A percentile compares a stretch with the other conserved stretches of the same genome.
phyloP scores from a whole-genome alignment of 2,113 vertebrate species.

The Nicator chloris region DNA sequence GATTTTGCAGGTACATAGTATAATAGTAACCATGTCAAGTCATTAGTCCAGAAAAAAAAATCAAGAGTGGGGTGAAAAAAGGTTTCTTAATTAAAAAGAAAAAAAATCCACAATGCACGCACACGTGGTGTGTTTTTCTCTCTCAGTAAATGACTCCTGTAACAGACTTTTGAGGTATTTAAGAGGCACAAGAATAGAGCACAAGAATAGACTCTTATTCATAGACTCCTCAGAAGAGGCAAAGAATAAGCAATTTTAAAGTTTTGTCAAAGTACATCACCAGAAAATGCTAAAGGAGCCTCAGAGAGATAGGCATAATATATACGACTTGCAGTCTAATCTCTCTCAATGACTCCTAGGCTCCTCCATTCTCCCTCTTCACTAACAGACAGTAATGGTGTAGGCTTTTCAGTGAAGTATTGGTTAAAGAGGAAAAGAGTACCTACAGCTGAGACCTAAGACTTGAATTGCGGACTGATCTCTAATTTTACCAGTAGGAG shows the following conservation, averaged over 20 bases:
- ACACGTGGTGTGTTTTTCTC: accelerated
- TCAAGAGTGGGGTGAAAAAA: neutral
- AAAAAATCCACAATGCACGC: neutral
- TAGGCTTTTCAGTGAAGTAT: conserved; percentile 35
- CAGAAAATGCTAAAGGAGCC: neutral
- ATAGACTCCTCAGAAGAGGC: neutral
- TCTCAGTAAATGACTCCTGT: neutral
- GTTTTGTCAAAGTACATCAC: neutral
- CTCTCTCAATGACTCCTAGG: neutral
- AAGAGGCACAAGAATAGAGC: neutral
- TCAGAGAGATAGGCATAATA: neutral
- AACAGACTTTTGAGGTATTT: neutral
- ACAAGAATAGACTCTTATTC: neutral
- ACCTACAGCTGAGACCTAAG: conserved; percentile 56
- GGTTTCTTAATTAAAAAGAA: neutral
- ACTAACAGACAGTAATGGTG: conserved; percentile 9
- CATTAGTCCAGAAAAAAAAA: neutral
- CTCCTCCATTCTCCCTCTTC: neutral
- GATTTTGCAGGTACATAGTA: neutral
- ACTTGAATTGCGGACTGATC: conserved; percentile 22
- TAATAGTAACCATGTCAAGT: neutral
- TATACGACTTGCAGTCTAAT: neutral
- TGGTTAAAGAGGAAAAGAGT: conserved; percentile 24
- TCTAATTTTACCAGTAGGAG: conserved; percentile 44
- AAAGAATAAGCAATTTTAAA: neutral